Evolutionary conservation across 1,140 invertebrate genomes (phyloP).

Genomic region (Neotoxoptera formosana): DNA sequence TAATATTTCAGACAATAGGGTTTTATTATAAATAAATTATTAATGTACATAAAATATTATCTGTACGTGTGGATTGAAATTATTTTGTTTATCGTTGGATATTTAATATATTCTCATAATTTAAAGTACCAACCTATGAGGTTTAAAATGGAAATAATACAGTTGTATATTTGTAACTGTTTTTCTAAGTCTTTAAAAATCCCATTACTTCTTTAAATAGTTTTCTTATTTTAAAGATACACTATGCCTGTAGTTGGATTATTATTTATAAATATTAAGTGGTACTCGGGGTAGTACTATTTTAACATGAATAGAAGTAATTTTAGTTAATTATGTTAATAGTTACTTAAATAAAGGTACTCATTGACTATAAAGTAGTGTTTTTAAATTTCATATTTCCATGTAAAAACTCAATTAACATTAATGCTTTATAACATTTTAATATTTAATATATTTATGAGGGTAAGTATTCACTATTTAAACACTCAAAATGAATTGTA

Average conservation of each 20-base stretch:
- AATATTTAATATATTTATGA: too few relatives aligned
- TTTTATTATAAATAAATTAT: constrained; percentile 16
- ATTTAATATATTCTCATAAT: neutral
- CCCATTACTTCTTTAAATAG: neutral
- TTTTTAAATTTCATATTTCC: too few relatives aligned
- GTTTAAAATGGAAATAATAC: neutral
- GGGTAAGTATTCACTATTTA: too few relatives aligned
- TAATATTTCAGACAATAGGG: neutral
- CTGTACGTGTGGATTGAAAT: neutral
- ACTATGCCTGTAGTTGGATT: neutral
- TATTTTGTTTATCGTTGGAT: neutral
- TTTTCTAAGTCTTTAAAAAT: neutral
- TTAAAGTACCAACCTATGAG: neutral
- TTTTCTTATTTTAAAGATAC: neutral
- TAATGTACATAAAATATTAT: neutral
- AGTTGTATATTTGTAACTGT: neutral
- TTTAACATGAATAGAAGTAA: neutral
- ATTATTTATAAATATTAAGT: neutral
- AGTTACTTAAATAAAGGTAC: neutral
- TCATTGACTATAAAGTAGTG: neutral
- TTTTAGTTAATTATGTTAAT: neutral
- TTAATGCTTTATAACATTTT: too few relatives aligned
- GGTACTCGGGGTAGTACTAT: neutral
- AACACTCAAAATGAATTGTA: too few relatives aligned
- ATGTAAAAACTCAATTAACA: too few relatives aligned